phyloP scores from a whole-genome alignment of 1,140 invertebrate genomes.

The Aradophagus sp. region DNA sequence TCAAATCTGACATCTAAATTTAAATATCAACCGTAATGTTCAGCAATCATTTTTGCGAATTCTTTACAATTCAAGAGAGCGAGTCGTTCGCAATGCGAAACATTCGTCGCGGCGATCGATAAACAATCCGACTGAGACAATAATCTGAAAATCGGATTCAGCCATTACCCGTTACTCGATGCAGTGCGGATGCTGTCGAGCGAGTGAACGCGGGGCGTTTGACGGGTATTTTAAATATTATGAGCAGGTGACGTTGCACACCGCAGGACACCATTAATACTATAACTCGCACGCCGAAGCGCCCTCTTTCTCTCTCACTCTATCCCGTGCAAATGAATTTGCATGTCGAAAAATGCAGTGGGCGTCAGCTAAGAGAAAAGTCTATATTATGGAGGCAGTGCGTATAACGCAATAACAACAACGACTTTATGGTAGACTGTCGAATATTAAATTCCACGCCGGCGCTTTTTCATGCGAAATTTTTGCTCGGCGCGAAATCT shows the following conservation, averaged over 20 bases:
- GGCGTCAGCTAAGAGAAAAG: constrained; percentile 52
- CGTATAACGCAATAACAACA: constrained; percentile 50
- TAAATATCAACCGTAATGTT: too few species aligned
- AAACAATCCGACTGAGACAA: constrained; percentile 22
- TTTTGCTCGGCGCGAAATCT: constrained; percentile 44
- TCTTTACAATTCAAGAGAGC: too few species aligned
- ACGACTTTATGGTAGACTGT: constrained; percentile 50
- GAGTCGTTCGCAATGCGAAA: too few species aligned
- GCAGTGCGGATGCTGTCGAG: constrained; percentile 33
- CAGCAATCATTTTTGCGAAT: too few species aligned
- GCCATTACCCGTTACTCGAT: constrained; percentile 14
- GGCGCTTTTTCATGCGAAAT: constrained; percentile 42
- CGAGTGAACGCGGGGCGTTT: constrained; percentile 28
- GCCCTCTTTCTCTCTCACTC: too few species aligned
- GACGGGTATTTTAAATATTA: constrained; percentile 36
- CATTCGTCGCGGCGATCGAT: constrained; percentile 21
- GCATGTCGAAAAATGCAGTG: constrained; percentile 51
- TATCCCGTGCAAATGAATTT: constrained; percentile 40
- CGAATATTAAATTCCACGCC: constrained; percentile 51
- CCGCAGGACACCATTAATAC: constrained; percentile 48
- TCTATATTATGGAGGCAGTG: constrained; percentile 51
- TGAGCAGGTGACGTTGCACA: constrained; percentile 40
- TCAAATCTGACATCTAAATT: too few species aligned
- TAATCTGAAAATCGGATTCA: constrained; percentile 45
- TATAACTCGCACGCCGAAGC: constrained; percentile 33